Evolutionary conservation across 35 echinoderm and acorn worm genomes (phyloP), one percentile per base, ranked within the genome.

Genomic region (Nesometra sesokonis): DNA sequence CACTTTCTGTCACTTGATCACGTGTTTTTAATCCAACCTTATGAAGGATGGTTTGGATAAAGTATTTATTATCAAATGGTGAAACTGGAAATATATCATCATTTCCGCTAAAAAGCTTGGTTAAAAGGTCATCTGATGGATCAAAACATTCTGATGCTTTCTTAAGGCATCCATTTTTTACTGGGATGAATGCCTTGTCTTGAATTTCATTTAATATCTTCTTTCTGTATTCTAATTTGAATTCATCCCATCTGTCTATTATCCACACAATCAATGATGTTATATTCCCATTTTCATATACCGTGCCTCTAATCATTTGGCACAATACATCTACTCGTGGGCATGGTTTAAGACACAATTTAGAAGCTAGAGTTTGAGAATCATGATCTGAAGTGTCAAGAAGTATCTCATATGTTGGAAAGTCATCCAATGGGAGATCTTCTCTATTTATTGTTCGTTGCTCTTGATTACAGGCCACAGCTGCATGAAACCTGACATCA

Each of bases 121-220:
- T 40, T 52, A 40, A 82, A 80, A 67, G 52, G 9, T 67, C 9
- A 67, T 67, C 52, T 9, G 52, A 67, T 19, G 32, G 37, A 67
- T 88, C 87, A 82, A 67, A 88, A 33, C 80, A 33, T 29, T 88
- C 87, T 11, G 37, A 80, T 13, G 87, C 52, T n/a, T 34, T 47
- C 33, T 67, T 47, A 67, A 19, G 52, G 21, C 21, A 13, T 19
- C 52, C 52, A 19, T 67, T 27, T 19, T 11, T 5, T 67, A 67
- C 7, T 13, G 52, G 52, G 23, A 67, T 27, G 23, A 67, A 67
- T 67, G 52, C 7, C 23, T 67, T 27, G 9, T 67, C 23, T 67
- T 67, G 9, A 17, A 67, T 67, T 67, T 5, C 23, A 17, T 67
- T 27, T 67, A 67, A 13, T 11, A 67, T 67, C 2, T 19, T 67